These are phyloP conservation scores for Cynocephalus volans DNA, from an alignment of 2,113 vertebrate species.

Conservation along the genomic window DNA sequence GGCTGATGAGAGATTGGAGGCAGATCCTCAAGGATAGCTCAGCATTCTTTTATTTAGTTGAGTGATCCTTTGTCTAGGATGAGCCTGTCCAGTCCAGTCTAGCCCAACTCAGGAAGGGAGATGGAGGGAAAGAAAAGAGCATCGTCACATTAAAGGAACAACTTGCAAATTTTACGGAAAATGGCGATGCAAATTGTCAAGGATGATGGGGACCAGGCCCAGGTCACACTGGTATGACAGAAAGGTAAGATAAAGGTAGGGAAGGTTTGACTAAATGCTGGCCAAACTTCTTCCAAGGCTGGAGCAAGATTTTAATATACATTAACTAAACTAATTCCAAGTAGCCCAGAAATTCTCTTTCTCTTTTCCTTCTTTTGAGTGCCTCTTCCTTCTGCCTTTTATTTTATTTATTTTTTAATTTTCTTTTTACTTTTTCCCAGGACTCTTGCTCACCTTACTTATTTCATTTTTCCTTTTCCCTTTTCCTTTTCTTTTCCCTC, in stretches of 20 bases:
- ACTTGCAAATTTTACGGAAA: slow-evolving; percentile 68
- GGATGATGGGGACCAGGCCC: neutral
- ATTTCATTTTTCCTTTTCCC: slow-evolving; percentile 1
- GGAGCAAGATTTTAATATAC: neutral
- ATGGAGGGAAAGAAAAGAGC: neutral
- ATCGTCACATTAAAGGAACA: slow-evolving; percentile 7
- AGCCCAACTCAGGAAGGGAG: neutral
- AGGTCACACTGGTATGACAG: neutral
- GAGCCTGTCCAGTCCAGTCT: neutral
- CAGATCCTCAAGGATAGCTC: neutral
- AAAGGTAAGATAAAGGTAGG: slow-evolving; percentile 17
- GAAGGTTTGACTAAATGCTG: neutral
- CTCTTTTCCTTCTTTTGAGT: neutral
- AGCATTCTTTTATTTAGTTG: neutral
- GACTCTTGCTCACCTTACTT: neutral
- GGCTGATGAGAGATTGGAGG: neutral
- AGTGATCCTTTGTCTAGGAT: neutral
- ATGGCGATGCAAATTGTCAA: slow-evolving; percentile 31
- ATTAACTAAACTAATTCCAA: slow-evolving; percentile 48
- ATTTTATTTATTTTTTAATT: neutral
- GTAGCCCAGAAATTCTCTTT: neutral
- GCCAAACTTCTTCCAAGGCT: neutral
- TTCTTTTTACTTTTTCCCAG: neutral
- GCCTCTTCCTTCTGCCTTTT: neutral
- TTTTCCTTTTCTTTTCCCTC: neutral